A percentile compares a stretch with the other conserved stretches of the same genome.
phyloP scores from a whole-genome alignment of 2,797 vertebrate species.

The Xenops minutus region DNA sequence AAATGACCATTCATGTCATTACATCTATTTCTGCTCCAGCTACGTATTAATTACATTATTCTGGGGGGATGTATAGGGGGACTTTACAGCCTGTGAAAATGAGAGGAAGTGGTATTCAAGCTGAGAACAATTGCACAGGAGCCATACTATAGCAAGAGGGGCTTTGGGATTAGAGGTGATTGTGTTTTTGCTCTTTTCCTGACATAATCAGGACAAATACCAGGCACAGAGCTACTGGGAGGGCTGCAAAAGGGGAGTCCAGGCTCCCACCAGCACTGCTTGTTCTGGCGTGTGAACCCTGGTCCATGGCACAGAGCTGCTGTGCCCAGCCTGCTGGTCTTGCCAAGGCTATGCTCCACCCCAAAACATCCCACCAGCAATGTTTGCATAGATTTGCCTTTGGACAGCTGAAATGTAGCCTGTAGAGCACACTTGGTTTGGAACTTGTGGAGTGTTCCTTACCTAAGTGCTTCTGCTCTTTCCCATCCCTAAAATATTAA shows the following conservation, averaged over 20 bases:
- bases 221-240: not conserved
- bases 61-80: not conserved
- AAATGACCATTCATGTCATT: not conserved
- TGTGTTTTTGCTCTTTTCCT: slow-evolving; percentile 50
- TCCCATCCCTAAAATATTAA: not conserved
- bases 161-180: slow-evolving; percentile 58
- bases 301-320: not conserved
- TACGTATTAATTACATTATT: not conserved
- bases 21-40: not conserved
- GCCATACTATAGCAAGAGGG: not conserved
- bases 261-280: not conserved
- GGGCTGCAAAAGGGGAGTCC: not conserved
- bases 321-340: not conserved
- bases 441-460: not conserved
- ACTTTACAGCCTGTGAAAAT: slow-evolving; percentile 9
- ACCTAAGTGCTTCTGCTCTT: not conserved
- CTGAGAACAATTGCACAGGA: slow-evolving; percentile 44
- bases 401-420: not conserved
- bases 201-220: slow-evolving; percentile 35
- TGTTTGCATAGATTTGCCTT: not conserved
- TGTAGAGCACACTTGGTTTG: not conserved
- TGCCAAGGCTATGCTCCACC: not conserved
- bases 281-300: not conserved
- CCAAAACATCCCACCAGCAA: not conserved
- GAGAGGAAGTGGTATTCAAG: slow-evolving; percentile 26